phyloP scores from a whole-genome alignment of 2,888 invertebrate species.

The Molorchus minor region DNA sequence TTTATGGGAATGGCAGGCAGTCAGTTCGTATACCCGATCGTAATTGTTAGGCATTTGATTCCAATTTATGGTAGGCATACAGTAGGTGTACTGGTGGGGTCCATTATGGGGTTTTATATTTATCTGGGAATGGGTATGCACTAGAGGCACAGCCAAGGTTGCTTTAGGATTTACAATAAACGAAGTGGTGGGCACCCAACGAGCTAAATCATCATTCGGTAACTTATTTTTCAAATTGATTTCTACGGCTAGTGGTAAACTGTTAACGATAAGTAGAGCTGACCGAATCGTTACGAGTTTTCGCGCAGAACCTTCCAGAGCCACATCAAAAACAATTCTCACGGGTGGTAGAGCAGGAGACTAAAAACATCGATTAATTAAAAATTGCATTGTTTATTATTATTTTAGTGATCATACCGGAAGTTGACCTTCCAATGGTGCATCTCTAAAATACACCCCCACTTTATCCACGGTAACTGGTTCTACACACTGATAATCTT shows the following conservation, averaged over 20 bases:
- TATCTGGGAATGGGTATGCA: conserved; percentile 77
- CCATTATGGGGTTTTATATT: conserved; percentile 75
- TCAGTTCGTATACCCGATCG: conserved; percentile 60
- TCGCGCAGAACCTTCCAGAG: conserved; percentile 91
- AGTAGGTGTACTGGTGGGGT: conserved; percentile 66
- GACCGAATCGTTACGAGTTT: conserved; percentile 94
- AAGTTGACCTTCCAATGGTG: conserved; percentile 61
- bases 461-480: conserved; percentile 96
- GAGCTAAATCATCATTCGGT: conserved; percentile 56
- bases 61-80: conserved; percentile 71
- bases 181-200: conserved; percentile 58
- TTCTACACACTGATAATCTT: conserved; percentile 86
- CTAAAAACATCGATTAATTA: too few relatives aligned
- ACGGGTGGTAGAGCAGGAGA: conserved; percentile 65
- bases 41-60: conserved; percentile 65
- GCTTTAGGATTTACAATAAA: conserved; percentile 66
- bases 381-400: too few relatives aligned
- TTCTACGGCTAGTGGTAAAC: conserved; percentile 76
- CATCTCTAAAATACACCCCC: conserved; percentile 89
- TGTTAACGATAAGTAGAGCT: conserved; percentile 83
- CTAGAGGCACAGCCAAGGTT: conserved; percentile 79
- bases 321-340: conserved; percentile 90
- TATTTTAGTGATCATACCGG: too few relatives aligned
- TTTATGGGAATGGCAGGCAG: conserved; percentile 62
- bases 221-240: conserved; percentile 73